Conservation (phyloP, 1,140 invertebrate genomes). For the Epicauta chinensis region DNA sequence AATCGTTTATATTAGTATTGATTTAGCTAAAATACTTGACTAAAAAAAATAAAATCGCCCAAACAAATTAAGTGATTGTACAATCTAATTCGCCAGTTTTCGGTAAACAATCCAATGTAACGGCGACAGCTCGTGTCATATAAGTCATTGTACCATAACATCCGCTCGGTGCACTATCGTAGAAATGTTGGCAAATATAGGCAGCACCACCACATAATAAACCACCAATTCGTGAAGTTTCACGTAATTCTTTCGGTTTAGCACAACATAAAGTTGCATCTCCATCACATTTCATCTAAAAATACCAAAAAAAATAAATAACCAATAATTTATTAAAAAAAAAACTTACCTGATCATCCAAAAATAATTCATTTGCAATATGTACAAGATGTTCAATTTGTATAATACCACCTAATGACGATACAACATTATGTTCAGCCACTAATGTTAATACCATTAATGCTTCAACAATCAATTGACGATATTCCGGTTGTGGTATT, state of each 20-base stretch:
- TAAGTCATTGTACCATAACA: conserved; percentile 98
- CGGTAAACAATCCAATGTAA: conserved; percentile 67
- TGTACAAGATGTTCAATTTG: conserved; percentile 90
- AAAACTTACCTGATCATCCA: conserved; percentile 84
- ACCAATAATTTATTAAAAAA: not conserved
- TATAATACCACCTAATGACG: conserved; percentile 73
- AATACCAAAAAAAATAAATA: conserved; percentile 20
- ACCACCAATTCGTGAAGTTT: conserved; percentile 56
- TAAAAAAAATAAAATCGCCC: too few relatives aligned
- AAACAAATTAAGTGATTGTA: conserved; percentile 55
- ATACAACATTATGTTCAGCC: conserved; percentile 77
- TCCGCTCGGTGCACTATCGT: conserved; percentile 96
- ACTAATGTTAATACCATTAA: conserved; percentile 92
- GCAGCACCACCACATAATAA: conserved; percentile 85
- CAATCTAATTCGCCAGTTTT: conserved; percentile 74
- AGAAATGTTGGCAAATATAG: conserved; percentile 94
- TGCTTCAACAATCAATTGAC: conserved; percentile 96
- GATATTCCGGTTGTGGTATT: conserved; percentile 96
- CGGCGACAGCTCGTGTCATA: conserved; percentile 78
- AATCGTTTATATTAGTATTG: not conserved
- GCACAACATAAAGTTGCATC: conserved; percentile 90
- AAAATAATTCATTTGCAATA: conserved; percentile 89
- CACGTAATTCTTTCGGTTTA: conserved; percentile 57
- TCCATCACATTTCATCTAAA: conserved; percentile 74
- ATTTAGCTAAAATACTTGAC: too few relatives aligned